phyloP scores from a whole-genome alignment of 2,113 vertebrate genomes.

The Puntigrus tetrazona region DNA sequence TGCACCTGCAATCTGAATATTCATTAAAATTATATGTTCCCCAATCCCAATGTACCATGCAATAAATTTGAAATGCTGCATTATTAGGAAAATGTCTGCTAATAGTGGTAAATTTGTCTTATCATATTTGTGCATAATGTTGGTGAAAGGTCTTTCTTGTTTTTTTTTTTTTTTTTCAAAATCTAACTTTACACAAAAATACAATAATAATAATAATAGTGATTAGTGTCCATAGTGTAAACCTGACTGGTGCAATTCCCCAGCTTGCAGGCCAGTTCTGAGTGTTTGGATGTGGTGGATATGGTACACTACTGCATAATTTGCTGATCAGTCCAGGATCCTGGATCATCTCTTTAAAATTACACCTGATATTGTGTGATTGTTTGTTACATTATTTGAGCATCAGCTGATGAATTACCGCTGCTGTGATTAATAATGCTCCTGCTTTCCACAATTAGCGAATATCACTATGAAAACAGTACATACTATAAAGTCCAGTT shows the following conservation, averaged over 20 bases:
- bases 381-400: not conserved
- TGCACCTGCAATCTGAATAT: not conserved
- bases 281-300: too few species aligned
- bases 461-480: not conserved
- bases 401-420: not conserved
- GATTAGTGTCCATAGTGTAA: not conserved
- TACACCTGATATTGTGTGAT: not conserved
- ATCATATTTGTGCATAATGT: not conserved
- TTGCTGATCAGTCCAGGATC: not conserved
- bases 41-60: not conserved
- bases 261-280: too few species aligned
- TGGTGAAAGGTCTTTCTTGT: not conserved
- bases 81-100: not conserved
- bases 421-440: not conserved
- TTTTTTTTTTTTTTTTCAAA: conserved; percentile 8
- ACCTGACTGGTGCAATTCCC: too few species aligned
- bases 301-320: not conserved
- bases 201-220: not conserved
- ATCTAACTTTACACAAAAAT: not conserved
- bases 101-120: not conserved
- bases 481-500: not conserved
- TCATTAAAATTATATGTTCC: not conserved
- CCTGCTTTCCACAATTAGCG: not conserved
- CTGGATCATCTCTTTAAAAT: not conserved
- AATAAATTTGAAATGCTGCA: not conserved